Conservation (phyloP, 2,888 invertebrate species). For the Cephus rjabovi region DNA sequence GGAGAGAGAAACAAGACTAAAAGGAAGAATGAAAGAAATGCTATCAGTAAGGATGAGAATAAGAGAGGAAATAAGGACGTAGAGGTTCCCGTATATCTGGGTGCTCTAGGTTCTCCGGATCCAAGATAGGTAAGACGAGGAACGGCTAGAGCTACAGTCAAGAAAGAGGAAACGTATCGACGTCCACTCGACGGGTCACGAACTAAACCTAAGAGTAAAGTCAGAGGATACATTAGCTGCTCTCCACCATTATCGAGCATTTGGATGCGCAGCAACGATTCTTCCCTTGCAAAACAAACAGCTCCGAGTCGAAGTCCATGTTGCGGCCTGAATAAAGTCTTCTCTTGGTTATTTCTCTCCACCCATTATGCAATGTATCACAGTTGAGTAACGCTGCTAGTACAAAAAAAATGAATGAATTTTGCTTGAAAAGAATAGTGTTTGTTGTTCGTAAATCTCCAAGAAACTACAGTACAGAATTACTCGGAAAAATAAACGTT, state of each 20-base stretch:
- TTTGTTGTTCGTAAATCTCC: no score
- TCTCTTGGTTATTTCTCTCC: not conserved
- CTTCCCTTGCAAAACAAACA: conserved; percentile 53
- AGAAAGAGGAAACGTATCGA: not conserved
- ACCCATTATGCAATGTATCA: not conserved
- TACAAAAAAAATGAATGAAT: no score
- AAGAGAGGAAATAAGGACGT: no score
- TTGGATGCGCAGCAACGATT: conserved; percentile 47
- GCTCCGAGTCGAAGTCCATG: conserved; percentile 41
- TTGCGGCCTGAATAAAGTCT: conserved; percentile 36
- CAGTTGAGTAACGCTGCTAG: not conserved
- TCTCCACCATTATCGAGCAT: conserved; percentile 32
- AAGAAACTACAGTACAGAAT: no score
- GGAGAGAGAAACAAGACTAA: not conserved
- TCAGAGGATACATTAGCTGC: conserved; percentile 26
- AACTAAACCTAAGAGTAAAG: conserved; percentile 19
- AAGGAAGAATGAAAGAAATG: not conserved
- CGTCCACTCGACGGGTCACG: conserved; percentile 38
- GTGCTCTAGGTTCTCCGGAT: not conserved
- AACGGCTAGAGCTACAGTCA: not conserved
- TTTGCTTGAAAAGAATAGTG: no score
- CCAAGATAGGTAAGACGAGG: not conserved
- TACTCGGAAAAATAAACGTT: no score
- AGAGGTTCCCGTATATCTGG: not conserved
- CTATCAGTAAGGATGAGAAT: not conserved